Evolutionary conservation across 64 coral and sea anemone species (phyloP), one percentile per base, ranked within the genome.

Genomic region (Montipora cactus): DNA sequence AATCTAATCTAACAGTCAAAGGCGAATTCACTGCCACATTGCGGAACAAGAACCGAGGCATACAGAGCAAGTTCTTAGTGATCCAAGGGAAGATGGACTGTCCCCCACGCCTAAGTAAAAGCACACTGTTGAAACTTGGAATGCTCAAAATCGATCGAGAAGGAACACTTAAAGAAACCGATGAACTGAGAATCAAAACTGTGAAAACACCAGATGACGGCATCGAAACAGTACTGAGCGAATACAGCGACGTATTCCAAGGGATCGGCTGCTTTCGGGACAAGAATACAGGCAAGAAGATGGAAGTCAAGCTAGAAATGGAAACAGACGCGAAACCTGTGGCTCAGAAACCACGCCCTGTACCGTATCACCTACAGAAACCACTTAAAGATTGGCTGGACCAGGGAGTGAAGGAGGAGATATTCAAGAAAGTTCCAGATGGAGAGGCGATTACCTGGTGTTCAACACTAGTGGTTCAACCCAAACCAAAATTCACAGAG

Each of bases 311-410:
- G 21, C 87, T 78, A 46, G 76, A 79, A 80, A 79, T 90, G 88
- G 76, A 90, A 18, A 55, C 21, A 13, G 64, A 74, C 14, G 89
- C 79, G 37, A 19, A 44, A 4, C 47, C 79, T 0, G 68, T 91
- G 59, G 79, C 79, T 5, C 79, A 91, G 68, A 91, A 91, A 75
- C 90, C 79, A 59, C 70, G 79, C 70, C 79, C 70, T 70, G 79
- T 75, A 0, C 22, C 79, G 4, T 91, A 83, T 72, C 66, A 83
- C 67, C 90, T 91, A 44, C 90, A 75, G 69, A 20, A 91, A 57
- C 90, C 90, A 44, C 79, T 91, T 19, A 55, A 91, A 80, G 53
- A 6, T 57, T 57, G 53, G 1, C 10, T 57, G 53, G 1, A 57
- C 2, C 53, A 57, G 53, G 53, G 53, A 57, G 53, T 57, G 53